Evolutionary conservation across 2,113 vertebrate species (phyloP).

Genomic region (Glaucidium brasilianum): DNA sequence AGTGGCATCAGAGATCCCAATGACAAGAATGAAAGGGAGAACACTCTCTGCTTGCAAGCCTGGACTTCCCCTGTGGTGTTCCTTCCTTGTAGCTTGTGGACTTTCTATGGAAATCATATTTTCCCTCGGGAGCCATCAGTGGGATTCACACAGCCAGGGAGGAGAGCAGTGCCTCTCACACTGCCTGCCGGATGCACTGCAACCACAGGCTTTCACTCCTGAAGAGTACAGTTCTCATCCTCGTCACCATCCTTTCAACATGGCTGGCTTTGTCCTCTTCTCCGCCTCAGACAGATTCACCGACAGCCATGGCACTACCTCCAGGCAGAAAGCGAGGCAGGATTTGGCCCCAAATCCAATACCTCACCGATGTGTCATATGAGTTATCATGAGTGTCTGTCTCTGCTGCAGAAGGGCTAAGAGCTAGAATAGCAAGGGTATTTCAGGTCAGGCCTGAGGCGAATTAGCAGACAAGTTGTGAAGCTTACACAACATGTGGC

Average conservation of each 20-base stretch:
- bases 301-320: not conserved
- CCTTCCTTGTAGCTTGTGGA: not conserved
- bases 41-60: rapidly evolving
- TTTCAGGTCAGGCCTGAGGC: constrained; percentile 65
- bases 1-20: not conserved
- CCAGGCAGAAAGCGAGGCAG: not conserved
- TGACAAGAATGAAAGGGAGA: not conserved
- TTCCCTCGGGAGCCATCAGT: not conserved
- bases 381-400: not conserved
- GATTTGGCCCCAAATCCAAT: not conserved
- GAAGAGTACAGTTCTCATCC: not conserved
- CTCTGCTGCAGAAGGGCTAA: not conserved
- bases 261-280: not conserved
- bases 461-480: constrained; percentile 65
- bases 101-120: not conserved
- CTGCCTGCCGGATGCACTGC: not conserved
- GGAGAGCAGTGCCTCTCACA: not conserved
- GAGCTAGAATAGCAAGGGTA: constrained; percentile 45
- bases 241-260: not conserved
- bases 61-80: not conserved
- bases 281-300: not conserved
- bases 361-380: not conserved
- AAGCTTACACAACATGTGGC: constrained; percentile 67
- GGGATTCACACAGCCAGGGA: not conserved
- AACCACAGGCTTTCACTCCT: not conserved